phyloP scores from a whole-genome alignment of 2,797 vertebrate genomes.

The Pseudocheirus occidentalis region DNA sequence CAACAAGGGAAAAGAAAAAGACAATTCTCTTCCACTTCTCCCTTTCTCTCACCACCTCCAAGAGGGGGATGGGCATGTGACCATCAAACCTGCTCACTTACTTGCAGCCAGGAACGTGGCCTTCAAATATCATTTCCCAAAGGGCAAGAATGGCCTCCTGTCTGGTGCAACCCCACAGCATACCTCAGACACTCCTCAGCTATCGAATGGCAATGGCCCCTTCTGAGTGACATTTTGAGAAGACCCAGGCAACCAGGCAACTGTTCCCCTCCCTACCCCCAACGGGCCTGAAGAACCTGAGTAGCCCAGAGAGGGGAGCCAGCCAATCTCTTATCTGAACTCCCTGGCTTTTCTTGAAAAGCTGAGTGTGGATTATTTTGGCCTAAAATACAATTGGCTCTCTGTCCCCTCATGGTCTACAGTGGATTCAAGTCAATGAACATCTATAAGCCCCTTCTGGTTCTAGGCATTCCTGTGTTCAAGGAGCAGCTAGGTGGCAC shows the following conservation, averaged over 20 bases:
- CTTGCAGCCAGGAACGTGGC: conserved; percentile 21
- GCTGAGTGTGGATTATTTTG: conserved; percentile 9
- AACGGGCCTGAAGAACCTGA: neutral
- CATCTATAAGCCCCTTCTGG: neutral
- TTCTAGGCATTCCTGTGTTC: neutral
- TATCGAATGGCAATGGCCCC: conserved; percentile 67
- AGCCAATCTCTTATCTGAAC: neutral
- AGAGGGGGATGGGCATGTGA: conserved; percentile 39
- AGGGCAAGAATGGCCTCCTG: conserved; percentile 62
- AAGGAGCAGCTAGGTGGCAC: neutral
- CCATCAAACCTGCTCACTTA: conserved; percentile 41
- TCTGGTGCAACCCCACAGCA: conserved; percentile 46
- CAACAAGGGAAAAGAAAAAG: conserved; percentile 9
- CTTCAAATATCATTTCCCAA: conserved; percentile 72
- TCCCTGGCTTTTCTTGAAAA: conserved; percentile 44
- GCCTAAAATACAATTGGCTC: neutral
- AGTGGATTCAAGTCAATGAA: neutral
- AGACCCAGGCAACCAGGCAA: too few species aligned
- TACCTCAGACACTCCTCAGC: conserved; percentile 42
- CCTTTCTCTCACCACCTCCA: neutral
- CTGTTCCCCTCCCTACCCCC: neutral
- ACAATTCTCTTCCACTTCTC: conserved; percentile 26
- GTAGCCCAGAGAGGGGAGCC: conserved; percentile 7
- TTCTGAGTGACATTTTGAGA: conserved; percentile 63
- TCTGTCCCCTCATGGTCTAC: neutral